Percentiles rank a stretch among this genome's conserved stretches.
Conservation (phyloP, 2,113 vertebrate species). For the Acanthochromis polyacanthus region DNA sequence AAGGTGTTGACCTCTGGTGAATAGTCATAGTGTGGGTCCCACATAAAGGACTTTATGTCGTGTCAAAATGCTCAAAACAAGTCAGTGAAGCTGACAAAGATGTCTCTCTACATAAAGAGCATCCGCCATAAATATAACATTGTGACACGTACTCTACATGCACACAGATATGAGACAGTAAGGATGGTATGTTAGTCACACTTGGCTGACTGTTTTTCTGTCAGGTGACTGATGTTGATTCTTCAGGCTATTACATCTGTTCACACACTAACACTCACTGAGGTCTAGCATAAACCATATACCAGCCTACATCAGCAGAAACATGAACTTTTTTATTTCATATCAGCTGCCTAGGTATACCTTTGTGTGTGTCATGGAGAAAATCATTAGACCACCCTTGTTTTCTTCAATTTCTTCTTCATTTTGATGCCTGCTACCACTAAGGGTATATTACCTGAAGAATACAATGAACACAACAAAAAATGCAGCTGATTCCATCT, state of each 20-base stretch:
- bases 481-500: too few relatives aligned
- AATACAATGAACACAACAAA: too few relatives aligned
- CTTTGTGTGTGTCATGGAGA: neutral
- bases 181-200: conserved; percentile 30
- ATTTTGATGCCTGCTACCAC: too few relatives aligned
- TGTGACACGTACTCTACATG: neutral
- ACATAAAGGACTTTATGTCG: neutral
- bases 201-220: conserved; percentile 28
- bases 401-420: too few relatives aligned
- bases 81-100: conserved; percentile 7
- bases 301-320: conserved; percentile 5
- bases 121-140: conserved; percentile 5
- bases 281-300: conserved; percentile 4
- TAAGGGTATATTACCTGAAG: too few relatives aligned
- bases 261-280: conserved; percentile 38
- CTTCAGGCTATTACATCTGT: conserved; percentile 59
- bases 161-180: conserved; percentile 21
- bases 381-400: too few relatives aligned
- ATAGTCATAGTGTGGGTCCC: neutral
- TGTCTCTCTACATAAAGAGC: neutral
- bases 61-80: neutral
- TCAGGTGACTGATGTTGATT: conserved; percentile 55
- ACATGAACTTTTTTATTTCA: conserved; percentile 11
- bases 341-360: neutral
- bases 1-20: too few relatives aligned